Evolutionary conservation across 2,113 vertebrate genomes (phyloP).

Genomic region (Coregonus clupeaformis): DNA sequence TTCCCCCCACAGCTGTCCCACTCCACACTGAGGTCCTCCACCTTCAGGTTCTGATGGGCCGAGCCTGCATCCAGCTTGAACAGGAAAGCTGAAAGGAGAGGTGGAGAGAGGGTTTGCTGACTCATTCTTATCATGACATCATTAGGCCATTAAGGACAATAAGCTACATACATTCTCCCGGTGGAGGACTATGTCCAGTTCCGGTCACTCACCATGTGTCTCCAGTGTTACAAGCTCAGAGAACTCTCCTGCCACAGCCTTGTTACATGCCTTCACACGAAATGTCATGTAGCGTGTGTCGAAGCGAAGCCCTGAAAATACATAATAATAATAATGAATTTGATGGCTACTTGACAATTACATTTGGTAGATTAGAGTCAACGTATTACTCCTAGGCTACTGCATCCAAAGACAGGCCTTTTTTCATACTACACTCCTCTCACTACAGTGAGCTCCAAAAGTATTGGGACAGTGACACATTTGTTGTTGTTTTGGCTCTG

Average conservation of each 20-base stretch:
- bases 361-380: background rate
- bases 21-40: slow-evolving; percentile 89
- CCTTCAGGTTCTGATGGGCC: slow-evolving; percentile 92
- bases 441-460: background rate
- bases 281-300: slow-evolving; percentile 94
- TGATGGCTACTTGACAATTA: background rate
- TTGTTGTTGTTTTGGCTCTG: background rate
- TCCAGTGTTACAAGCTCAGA: slow-evolving; percentile 88
- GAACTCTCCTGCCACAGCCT: slow-evolving; percentile 93
- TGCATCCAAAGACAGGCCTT: no score
- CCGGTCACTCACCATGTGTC: slow-evolving; percentile 80
- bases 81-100: slow-evolving; percentile 77
- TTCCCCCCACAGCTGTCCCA: slow-evolving; percentile 95
- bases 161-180: no score
- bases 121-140: no score
- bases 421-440: no score
- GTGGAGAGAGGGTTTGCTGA: no score
- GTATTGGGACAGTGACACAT: background rate
- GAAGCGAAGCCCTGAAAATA: slow-evolving; percentile 79
- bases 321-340: background rate
- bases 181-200: no score
- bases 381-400: background rate
- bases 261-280: slow-evolving; percentile 91
- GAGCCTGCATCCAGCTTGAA: slow-evolving; percentile 88
- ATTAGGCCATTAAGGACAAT: no score